These are phyloP conservation scores for Peucedramus taeniatus DNA, from an alignment of 2,113 vertebrate genomes.

Conservation along the genomic window DNA sequence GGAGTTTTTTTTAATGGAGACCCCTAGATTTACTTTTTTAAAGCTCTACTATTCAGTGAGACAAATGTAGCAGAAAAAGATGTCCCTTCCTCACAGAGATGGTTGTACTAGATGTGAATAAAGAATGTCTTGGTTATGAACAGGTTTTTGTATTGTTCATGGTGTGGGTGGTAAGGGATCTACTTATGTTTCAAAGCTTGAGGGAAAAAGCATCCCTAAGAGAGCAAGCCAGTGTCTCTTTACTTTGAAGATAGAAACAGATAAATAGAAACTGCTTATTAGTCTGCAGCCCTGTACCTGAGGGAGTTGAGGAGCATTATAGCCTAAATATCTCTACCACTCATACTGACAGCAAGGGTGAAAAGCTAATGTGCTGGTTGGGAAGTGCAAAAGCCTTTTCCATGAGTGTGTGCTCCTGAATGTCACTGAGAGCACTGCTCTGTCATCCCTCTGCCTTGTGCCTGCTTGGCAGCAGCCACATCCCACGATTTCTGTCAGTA, in stretches of 20 bases:
- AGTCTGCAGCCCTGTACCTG: not conserved
- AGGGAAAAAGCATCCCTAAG: not conserved
- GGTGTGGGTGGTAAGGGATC: not conserved
- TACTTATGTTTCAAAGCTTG: not conserved
- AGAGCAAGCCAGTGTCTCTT: not conserved
- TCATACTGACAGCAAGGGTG: not conserved
- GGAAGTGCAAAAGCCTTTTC: not conserved
- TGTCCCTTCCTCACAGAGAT: not conserved
- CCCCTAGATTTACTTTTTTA: not conserved
- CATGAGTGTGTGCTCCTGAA: not conserved
- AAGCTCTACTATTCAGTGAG: not conserved
- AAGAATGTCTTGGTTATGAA: not conserved
- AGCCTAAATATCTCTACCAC: not conserved
- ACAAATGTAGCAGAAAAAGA: not conserved
- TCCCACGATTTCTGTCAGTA: not conserved
- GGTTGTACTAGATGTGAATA: not conserved
- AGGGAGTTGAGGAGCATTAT: not conserved
- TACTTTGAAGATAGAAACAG: not conserved
- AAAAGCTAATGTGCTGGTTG: not conserved
- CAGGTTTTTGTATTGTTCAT: not conserved
- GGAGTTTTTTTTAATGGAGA: not conserved
- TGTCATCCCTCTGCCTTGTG: not conserved
- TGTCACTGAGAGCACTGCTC: not conserved
- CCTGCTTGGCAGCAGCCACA: not conserved
- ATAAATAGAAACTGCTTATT: not conserved